Evolutionary conservation across 2,113 vertebrate species (phyloP).

Genomic region (Nothocercus nigrocapillus): DNA sequence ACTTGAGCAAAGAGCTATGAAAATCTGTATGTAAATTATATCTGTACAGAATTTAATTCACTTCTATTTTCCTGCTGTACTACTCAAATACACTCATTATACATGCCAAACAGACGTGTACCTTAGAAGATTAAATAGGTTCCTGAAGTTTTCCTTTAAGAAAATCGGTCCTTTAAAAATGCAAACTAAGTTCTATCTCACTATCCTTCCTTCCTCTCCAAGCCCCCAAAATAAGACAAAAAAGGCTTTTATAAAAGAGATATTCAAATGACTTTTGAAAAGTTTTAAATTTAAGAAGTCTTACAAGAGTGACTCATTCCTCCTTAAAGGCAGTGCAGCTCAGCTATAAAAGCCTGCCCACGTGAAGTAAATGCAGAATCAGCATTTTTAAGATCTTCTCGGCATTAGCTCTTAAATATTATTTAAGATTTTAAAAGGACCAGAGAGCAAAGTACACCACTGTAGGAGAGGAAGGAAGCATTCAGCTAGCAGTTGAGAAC

Average conservation of each 20-base stretch:
- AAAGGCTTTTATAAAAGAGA: neutral
- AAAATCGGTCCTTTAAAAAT: conserved; percentile 1
- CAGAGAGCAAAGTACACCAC: neutral
- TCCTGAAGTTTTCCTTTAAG: neutral
- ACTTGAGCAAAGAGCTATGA: neutral
- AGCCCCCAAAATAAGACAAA: neutral
- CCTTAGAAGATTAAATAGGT: neutral
- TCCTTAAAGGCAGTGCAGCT: neutral
- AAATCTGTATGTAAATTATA: conserved; percentile 2
- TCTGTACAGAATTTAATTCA: conserved; percentile 7
- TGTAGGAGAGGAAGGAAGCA: neutral
- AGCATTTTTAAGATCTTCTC: neutral
- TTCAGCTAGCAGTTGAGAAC: neutral
- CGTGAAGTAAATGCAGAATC: neutral
- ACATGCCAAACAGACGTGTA: neutral
- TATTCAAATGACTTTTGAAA: neutral
- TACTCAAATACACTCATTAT: conserved; percentile 17
- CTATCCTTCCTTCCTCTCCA: neutral
- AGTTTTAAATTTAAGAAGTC: neutral
- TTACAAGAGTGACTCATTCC: neutral
- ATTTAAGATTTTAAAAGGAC: neutral
- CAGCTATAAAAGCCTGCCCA: neutral
- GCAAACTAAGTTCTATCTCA: neutral
- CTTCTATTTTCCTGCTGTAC: conserved; percentile 37
- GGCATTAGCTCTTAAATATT: neutral